phyloP scores from a whole-genome alignment of 2,888 invertebrate genomes.

The Abrostola triplasia region DNA sequence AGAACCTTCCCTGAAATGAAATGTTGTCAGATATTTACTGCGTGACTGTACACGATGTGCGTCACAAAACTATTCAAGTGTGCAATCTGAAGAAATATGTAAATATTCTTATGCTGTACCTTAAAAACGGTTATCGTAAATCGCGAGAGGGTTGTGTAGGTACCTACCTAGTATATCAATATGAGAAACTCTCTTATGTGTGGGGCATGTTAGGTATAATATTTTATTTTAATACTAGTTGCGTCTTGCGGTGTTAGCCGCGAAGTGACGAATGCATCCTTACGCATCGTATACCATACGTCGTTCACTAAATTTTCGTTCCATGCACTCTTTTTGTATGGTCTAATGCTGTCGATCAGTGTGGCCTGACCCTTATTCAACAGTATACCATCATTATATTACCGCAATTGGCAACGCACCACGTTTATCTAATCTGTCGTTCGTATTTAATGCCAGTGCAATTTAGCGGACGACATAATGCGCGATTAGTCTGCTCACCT shows the following conservation, averaged over 20 bases:
- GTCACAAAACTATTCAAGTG: slow-evolving; percentile 22
- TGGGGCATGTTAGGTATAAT: too few relatives aligned
- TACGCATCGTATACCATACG: too few relatives aligned
- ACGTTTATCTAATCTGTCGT: slow-evolving; percentile 57
- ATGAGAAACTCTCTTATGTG: too few relatives aligned
- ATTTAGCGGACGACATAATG: slow-evolving; percentile 35
- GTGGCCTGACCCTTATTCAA: too few relatives aligned
- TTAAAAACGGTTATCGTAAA: not conserved
- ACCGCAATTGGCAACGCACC: slow-evolving; percentile 29
- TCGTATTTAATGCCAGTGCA: slow-evolving; percentile 44
- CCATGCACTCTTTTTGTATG: too few relatives aligned
- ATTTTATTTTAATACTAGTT: too few relatives aligned
- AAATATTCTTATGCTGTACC: not conserved
- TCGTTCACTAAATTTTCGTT: too few relatives aligned
- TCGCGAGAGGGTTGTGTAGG: too few relatives aligned
- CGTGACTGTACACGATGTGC: slow-evolving; percentile 3
- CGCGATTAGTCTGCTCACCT: slow-evolving; percentile 29
- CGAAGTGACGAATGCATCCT: too few relatives aligned
- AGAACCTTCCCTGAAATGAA: slow-evolving; percentile 4
- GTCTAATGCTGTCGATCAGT: too few relatives aligned
- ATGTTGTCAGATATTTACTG: slow-evolving; percentile 7
- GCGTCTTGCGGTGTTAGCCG: too few relatives aligned
- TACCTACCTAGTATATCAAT: too few relatives aligned
- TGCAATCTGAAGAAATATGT: slow-evolving; percentile 10
- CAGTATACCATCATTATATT: slow-evolving; percentile 40